Evolutionary conservation across 2,888 invertebrate species (phyloP).

Genomic region (Patella depressa): DNA sequence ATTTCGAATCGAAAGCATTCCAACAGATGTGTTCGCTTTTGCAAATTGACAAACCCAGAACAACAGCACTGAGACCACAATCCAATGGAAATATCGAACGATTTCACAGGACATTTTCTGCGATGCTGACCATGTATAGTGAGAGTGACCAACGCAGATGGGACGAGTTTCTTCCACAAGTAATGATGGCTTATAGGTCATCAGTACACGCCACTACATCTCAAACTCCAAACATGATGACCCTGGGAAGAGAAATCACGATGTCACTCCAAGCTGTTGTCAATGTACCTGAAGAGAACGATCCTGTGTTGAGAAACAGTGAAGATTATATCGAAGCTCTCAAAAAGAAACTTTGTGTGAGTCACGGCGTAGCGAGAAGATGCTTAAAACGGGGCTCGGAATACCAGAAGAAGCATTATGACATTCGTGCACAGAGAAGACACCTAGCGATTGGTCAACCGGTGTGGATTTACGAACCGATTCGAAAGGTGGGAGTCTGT

Average conservation of each 20-base stretch:
- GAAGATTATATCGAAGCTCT: no score
- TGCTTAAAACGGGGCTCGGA: no score
- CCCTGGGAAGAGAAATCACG: neutral
- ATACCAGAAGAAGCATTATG: slow-evolving; percentile 35
- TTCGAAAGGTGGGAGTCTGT: slow-evolving; percentile 27
- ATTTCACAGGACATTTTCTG: slow-evolving; percentile 17
- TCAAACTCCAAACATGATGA: no score
- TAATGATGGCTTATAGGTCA: no score
- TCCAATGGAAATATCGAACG: slow-evolving; percentile 25
- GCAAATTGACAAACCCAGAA: slow-evolving; percentile 20
- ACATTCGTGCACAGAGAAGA: slow-evolving; percentile 31
- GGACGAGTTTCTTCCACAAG: neutral
- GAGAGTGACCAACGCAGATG: slow-evolving; percentile 9
- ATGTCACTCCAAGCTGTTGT: slow-evolving; percentile 7
- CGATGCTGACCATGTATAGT: slow-evolving; percentile 21
- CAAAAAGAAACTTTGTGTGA: no score
- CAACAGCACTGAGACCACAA: slow-evolving; percentile 25
- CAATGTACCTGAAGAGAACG: no score
- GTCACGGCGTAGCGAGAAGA: no score
- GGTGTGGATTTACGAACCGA: slow-evolving; percentile 32
- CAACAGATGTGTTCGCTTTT: slow-evolving; percentile 15
- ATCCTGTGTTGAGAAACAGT: no score
- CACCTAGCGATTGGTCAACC: slow-evolving; percentile 21
- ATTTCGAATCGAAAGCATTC: slow-evolving; percentile 19
- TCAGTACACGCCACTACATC: no score